A percentile compares a stretch with the other conserved stretches of the same genome.
Conservation (phyloP, 2,113 vertebrate species). For the Microtus montanus region DNA sequence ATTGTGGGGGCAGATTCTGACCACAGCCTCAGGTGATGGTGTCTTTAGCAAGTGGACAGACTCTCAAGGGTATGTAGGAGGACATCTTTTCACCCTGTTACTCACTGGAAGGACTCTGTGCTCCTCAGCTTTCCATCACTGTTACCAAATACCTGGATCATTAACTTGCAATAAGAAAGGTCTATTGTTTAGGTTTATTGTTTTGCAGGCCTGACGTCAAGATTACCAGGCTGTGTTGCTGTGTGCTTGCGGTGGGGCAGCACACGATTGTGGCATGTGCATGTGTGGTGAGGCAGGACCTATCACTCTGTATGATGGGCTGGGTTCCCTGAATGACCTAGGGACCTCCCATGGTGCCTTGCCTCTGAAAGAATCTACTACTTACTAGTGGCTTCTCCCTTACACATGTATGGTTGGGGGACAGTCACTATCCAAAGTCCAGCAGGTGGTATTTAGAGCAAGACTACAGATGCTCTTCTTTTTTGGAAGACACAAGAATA, state of each 20-base stretch:
- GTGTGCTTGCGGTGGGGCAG: neutral
- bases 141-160: neutral
- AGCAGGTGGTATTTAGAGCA: neutral
- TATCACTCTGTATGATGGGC: too few species aligned
- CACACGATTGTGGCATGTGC: fast-evolving
- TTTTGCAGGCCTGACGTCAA: neutral
- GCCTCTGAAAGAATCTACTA: neutral
- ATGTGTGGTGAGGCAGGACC: neutral
- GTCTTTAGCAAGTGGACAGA: fast-evolving
- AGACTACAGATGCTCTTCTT: neutral
- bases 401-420: neutral
- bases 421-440: neutral
- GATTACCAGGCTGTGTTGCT: neutral
- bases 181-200: neutral
- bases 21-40: fast-evolving
- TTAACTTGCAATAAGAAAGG: neutral
- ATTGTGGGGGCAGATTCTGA: fast-evolving
- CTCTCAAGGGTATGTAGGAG: fast-evolving
- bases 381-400: neutral
- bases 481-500: neutral
- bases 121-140: neutral
- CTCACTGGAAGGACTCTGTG: neutral
- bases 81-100: fast-evolving
- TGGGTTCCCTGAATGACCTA: neutral
- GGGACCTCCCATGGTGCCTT: neutral